Percentiles rank a stretch among this genome's conserved stretches.
phyloP scores from a whole-genome alignment of 2,888 invertebrate genomes.

The Chrysolina americana region DNA sequence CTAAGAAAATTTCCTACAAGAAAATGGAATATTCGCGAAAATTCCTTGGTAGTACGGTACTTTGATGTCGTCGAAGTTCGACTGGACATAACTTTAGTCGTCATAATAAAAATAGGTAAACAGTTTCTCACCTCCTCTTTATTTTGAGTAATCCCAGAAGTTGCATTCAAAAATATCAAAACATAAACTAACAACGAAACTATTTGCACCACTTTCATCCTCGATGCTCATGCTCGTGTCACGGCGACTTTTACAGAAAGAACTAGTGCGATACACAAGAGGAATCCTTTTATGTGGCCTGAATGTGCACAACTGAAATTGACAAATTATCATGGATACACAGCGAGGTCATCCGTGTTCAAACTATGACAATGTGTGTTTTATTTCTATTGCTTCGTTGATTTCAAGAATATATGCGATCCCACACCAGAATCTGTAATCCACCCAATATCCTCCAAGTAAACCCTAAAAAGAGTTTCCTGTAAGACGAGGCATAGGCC shows the following conservation, averaged over 20 bases:
- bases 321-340: slow-evolving; percentile 23
- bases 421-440: too few relatives aligned
- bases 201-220: slow-evolving; percentile 31
- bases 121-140: slow-evolving; percentile 33
- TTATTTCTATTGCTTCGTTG: too few relatives aligned
- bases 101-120: not conserved
- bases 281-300: slow-evolving; percentile 59
- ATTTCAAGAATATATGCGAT: too few relatives aligned
- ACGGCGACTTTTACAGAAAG: slow-evolving; percentile 20
- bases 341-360: not conserved
- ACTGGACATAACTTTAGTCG: not conserved
- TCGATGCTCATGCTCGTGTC: slow-evolving; percentile 25
- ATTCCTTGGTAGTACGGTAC: too few relatives aligned
- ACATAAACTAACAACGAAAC: slow-evolving; percentile 29
- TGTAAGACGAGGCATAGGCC: too few relatives aligned
- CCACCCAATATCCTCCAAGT: too few relatives aligned
- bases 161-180: slow-evolving; percentile 19
- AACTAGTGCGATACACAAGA: slow-evolving; percentile 32
- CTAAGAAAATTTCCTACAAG: too few relatives aligned
- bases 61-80: too few relatives aligned
- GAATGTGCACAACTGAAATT: slow-evolving; percentile 58
- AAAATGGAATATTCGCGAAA: too few relatives aligned
- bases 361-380: not conserved
- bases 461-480: too few relatives aligned
- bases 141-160: slow-evolving; percentile 30